These are phyloP conservation scores for Watersipora subatra DNA, from an alignment of 1,140 invertebrate genomes.

Conservation along the genomic window DNA sequence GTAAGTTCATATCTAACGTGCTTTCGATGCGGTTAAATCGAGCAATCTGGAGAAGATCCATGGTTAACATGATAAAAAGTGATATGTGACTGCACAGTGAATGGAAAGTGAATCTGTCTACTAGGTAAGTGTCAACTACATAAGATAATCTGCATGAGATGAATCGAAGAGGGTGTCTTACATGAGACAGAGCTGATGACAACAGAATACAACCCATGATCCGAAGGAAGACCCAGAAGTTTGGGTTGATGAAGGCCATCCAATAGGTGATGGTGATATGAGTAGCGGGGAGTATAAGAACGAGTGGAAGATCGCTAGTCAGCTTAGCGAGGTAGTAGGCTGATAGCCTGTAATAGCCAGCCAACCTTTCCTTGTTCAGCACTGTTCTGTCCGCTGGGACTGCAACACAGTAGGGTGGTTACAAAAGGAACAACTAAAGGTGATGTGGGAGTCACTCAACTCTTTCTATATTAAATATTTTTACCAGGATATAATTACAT, in stretches of 20 bases:
- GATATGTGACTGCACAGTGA: too few relatives aligned
- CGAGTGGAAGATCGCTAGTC: conserved; percentile 64
- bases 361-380: conserved; percentile 65
- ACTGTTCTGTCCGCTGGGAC: conserved; percentile 69
- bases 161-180: too few relatives aligned
- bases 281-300: conserved; percentile 56
- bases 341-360: conserved; percentile 66
- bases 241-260: conserved; percentile 49
- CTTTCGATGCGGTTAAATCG: too few relatives aligned
- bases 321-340: conserved; percentile 75
- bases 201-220: background rate
- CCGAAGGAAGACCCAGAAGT: conserved; percentile 48
- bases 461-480: too few relatives aligned
- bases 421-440: background rate
- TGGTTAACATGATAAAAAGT: too few relatives aligned
- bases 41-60: too few relatives aligned
- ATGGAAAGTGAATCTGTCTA: too few relatives aligned
- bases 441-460: too few relatives aligned
- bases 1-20: too few relatives aligned
- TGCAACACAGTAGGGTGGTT: conserved; percentile 31
- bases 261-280: conserved; percentile 56
- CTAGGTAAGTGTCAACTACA: too few relatives aligned
- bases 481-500: too few relatives aligned
- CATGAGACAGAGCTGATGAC: background rate
- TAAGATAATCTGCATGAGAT: too few relatives aligned